Conservation (phyloP, 2,888 invertebrate species). For the Xestia c-nigrum region DNA sequence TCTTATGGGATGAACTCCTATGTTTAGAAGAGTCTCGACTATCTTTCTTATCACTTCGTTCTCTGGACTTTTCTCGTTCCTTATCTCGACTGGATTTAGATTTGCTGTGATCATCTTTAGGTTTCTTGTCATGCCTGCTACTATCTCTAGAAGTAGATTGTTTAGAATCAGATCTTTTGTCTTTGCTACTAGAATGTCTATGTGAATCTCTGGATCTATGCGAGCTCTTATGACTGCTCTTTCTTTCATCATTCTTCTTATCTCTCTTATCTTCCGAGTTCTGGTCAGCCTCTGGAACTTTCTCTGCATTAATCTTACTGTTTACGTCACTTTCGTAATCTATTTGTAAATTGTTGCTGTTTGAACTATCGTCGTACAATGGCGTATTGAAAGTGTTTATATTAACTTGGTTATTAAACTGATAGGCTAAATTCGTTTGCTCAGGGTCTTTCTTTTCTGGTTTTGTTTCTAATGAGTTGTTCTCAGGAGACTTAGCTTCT, state of each 20-base stretch:
- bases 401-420: constrained; percentile 84
- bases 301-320: constrained; percentile 85
- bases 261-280: constrained; percentile 83
- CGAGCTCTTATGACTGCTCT: constrained; percentile 82
- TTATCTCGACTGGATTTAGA: constrained; percentile 78
- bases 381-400: constrained; percentile 84
- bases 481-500: constrained; percentile 81
- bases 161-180: constrained; percentile 83
- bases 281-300: constrained; percentile 77
- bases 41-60: constrained; percentile 82
- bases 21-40: constrained; percentile 84
- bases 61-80: constrained; percentile 80
- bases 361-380: constrained; percentile 86
- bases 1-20: constrained; percentile 84
- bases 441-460: constrained; percentile 79
- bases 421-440: constrained; percentile 77
- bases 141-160: constrained; percentile 83
- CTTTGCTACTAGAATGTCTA: constrained; percentile 85
- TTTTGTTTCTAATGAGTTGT: constrained; percentile 74
- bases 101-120: constrained; percentile 82
- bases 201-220: constrained; percentile 84
- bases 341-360: constrained; percentile 85
- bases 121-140: constrained; percentile 82
- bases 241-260: constrained; percentile 80
- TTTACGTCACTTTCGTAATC: constrained; percentile 88